These are phyloP conservation scores for Psilanteris sp. DNA, from an alignment of 1,140 invertebrate species.

Conservation along the genomic window DNA sequence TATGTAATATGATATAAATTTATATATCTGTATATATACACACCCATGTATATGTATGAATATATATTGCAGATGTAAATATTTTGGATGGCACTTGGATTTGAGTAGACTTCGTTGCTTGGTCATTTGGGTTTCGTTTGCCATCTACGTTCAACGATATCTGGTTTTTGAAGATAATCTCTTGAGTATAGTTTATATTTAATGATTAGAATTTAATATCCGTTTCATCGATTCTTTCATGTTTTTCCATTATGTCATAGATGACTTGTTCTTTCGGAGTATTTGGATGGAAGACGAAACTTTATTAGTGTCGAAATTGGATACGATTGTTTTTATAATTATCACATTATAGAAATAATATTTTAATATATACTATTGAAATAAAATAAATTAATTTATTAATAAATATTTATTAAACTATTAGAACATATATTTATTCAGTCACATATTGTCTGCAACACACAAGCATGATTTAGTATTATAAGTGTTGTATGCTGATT, in stretches of 20 bases:
- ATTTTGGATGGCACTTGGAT: slow-evolving; percentile 38
- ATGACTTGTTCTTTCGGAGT: background rate
- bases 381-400: too few species aligned
- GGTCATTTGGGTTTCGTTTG: slow-evolving; percentile 43
- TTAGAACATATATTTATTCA: slow-evolving; percentile 31
- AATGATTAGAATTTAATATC: background rate
- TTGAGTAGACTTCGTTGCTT: slow-evolving; percentile 35
- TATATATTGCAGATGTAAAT: slow-evolving; percentile 42
- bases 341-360: too few species aligned
- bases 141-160: slow-evolving; percentile 7
- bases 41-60: too few species aligned
- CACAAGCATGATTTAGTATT: slow-evolving; percentile 60
- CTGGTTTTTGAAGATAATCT: background rate
- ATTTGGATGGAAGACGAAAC: slow-evolving; percentile 39
- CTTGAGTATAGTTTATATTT: background rate
- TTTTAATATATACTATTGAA: too few species aligned
- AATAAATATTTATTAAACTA: too few species aligned
- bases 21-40: too few species aligned
- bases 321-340: slow-evolving; percentile 17
- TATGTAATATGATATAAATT: slow-evolving; percentile 23
- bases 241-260: background rate
- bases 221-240: background rate
- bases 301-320: slow-evolving; percentile 18
- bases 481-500: slow-evolving; percentile 29
- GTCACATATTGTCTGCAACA: slow-evolving; percentile 41